Percentiles rank a stretch among this genome's conserved stretches.
These are phyloP conservation scores for Sciurus carolinensis DNA, from an alignment of 2,797 vertebrate species.

Conservation along the genomic window DNA sequence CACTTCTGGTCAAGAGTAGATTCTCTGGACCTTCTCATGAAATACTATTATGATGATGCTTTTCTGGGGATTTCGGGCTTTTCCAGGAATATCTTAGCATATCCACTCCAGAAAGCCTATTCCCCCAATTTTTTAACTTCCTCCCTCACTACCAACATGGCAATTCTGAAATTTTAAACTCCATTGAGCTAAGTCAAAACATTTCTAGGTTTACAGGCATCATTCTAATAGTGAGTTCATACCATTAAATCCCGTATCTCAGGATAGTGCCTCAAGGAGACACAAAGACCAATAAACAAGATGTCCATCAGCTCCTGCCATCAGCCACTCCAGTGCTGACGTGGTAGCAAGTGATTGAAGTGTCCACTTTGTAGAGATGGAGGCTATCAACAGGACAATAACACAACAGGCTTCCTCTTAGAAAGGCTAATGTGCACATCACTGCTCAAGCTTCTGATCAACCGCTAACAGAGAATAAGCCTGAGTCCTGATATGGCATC, in stretches of 20 bases:
- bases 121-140: background rate
- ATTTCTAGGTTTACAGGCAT: background rate
- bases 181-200: background rate
- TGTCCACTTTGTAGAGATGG: no score
- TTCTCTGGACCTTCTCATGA: background rate
- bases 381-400: background rate
- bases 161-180: background rate
- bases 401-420: background rate
- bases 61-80: no score
- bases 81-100: background rate
- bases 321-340: background rate
- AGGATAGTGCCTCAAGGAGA: background rate
- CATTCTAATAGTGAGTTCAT: background rate
- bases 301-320: background rate
- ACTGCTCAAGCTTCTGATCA: background rate
- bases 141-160: background rate
- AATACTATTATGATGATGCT: background rate
- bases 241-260: background rate
- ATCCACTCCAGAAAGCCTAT: background rate
- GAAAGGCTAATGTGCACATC: background rate
- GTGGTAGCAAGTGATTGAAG: background rate
- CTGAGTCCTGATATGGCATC: background rate
- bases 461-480: background rate
- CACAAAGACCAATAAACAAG: background rate
- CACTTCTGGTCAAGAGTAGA: background rate